Base-by-base conservation (phyloP, 2,888 invertebrate species). In the Pemphredon lugubris region DNA sequence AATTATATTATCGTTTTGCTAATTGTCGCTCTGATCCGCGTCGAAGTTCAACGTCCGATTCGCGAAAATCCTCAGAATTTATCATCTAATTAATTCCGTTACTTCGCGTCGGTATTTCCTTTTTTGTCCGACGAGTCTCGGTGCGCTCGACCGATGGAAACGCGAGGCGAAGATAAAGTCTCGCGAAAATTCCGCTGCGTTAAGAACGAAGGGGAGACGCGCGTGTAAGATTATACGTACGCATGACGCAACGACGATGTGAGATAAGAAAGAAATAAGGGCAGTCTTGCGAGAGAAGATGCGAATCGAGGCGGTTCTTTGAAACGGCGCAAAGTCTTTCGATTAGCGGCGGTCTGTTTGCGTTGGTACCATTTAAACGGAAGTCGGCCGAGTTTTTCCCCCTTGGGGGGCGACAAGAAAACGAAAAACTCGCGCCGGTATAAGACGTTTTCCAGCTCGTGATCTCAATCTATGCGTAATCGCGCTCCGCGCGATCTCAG, bases 401-500 rank as follows among this genome's bases (percentile, higher is more conserved):
- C 34, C 9, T 30, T 18, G 37, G 47, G n/a, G n/a, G n/a, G n/a
- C n/a, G n/a, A n/a, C n/a, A n/a, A n/a, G n/a, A n/a, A n/a, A n/a
- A n/a, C n/a, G n/a, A 68, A 79, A 68, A 77, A 66, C 78, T 79
- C 66, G 61, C 39, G 53, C 75, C 68, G 73, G 75, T 69, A 75
- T 61, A 61, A 73, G 76, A 71, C 71, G 77, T 5, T 83, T 83
- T 83, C 79, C 87, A 87, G 87, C 87, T 86, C 83, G 83, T 86
- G 87, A 87, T 87, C 87, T 87, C 87, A 86, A 83, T 78, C 81
- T 78, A 79, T 58, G 74, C 69, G 64, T 84, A 79, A 77, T 76
- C 71, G 70, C 73, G 77, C 73, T 39, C 45, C 75, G 75, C 77
- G 71, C 77, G 76, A 81, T 79, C 70, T 61, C 60, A 75, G 67